Evolutionary conservation across 2,113 vertebrate species (phyloP).

Genomic region (Prolemur simus): DNA sequence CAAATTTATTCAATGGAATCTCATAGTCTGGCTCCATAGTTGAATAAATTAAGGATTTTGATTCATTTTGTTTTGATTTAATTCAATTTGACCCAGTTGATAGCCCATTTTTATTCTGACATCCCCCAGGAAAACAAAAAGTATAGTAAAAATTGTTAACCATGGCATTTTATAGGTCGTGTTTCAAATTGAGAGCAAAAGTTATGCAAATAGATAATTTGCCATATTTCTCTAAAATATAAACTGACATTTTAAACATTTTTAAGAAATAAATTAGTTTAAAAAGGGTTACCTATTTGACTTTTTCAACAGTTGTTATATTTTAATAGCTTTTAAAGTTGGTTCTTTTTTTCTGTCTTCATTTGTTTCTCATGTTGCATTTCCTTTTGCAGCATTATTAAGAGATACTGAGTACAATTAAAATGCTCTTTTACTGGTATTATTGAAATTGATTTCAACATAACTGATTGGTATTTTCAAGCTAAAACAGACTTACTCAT

Average conservation of each 20-base stretch:
- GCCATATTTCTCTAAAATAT: constrained; percentile 25
- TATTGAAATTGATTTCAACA: constrained; percentile 26
- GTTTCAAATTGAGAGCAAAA: constrained; percentile 64
- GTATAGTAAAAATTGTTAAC: constrained; percentile 64
- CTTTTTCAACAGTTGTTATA: constrained; percentile 45
- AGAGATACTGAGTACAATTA: not conserved
- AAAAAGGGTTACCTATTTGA: not conserved
- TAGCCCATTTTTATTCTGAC: constrained; percentile 66
- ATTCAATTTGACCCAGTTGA: constrained; percentile 60
- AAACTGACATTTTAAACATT: constrained; percentile 45
- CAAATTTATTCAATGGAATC: constrained; percentile 69
- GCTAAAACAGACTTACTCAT: not conserved
- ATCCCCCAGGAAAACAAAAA: constrained; percentile 73
- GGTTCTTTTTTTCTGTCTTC: not conserved
- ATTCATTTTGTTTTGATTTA: constrained; percentile 72
- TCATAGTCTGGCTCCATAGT: constrained; percentile 71
- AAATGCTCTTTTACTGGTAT: not conserved
- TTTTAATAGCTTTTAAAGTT: constrained; percentile 31
- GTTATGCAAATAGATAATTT: constrained; percentile 54
- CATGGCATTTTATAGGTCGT: constrained; percentile 37
- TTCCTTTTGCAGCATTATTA: not conserved
- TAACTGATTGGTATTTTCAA: not conserved
- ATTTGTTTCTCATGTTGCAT: not conserved
- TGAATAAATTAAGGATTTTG: constrained; percentile 73
- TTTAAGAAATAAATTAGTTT: constrained; percentile 37